Evolutionary conservation across 2,113 vertebrate genomes (phyloP).

Genomic region (Dasyurus viverrinus): DNA sequence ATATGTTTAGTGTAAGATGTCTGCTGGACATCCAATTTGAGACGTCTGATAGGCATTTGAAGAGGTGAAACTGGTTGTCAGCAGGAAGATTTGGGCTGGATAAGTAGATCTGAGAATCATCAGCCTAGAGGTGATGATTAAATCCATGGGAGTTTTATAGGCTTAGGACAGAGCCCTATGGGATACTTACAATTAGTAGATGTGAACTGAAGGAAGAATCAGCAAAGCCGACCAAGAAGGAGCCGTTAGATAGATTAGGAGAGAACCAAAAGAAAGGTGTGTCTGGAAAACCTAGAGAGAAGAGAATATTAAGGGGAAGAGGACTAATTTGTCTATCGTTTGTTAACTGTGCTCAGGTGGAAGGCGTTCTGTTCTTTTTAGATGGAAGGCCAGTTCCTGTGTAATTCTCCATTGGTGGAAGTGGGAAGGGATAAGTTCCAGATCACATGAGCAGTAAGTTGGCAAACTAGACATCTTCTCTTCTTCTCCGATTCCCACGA

Average conservation of each 20-base stretch:
- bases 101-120: too few relatives aligned
- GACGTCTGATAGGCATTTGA: too few relatives aligned
- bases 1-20: too few relatives aligned
- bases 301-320: background rate
- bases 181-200: background rate
- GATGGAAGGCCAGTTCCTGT: background rate
- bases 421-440: background rate
- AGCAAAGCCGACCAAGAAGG: background rate
- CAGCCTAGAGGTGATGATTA: too few relatives aligned
- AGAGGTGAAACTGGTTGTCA: too few relatives aligned
- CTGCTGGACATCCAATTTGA: too few relatives aligned
- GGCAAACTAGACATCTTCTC: background rate
- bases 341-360: background rate
- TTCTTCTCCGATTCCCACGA: too few relatives aligned
- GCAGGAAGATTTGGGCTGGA: too few relatives aligned
- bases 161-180: background rate
- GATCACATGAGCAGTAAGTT: background rate
- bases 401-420: background rate
- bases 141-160: too few relatives aligned
- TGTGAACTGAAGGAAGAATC: background rate
- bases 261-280: background rate
- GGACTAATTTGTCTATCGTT: background rate
- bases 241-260: background rate
- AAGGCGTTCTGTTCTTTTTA: background rate
- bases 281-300: background rate